Conservation (phyloP, 2,888 invertebrate species). For the Thalpophila matura region DNA sequence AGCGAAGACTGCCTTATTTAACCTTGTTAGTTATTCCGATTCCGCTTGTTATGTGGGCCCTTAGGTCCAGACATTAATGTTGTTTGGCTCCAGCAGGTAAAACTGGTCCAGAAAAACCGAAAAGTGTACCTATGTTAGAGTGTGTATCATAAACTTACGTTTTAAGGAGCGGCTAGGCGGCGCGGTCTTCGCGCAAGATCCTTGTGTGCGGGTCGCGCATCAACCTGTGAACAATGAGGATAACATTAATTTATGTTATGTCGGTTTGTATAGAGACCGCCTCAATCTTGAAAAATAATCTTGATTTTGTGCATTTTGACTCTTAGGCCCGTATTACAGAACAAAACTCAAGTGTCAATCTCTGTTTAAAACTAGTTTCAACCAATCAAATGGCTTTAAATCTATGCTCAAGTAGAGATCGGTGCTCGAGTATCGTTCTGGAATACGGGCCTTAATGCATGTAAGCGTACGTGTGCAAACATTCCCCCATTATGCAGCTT, state of each 20-base stretch:
- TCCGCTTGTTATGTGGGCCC: neutral
- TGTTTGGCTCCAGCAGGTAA: neutral
- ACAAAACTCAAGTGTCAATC: too few relatives aligned
- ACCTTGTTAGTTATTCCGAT: neutral
- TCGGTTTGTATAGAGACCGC: too few relatives aligned
- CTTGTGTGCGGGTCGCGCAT: constrained; percentile 67
- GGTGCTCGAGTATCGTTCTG: too few relatives aligned
- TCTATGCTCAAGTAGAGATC: too few relatives aligned
- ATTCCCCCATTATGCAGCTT: too few relatives aligned
- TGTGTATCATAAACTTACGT: constrained; percentile 70
- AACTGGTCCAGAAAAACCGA: neutral
- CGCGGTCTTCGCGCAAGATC: constrained; percentile 69
- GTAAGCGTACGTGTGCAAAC: too few relatives aligned
- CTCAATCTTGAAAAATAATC: too few relatives aligned
- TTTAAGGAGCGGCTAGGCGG: constrained; percentile 79
- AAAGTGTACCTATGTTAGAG: neutral
- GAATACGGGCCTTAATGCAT: too few relatives aligned
- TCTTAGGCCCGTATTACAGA: too few relatives aligned
- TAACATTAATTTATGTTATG: neutral
- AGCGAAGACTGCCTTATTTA: neutral
- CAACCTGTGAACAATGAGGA: constrained; percentile 73
- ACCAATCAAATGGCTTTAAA: too few relatives aligned
- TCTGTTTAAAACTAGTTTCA: too few relatives aligned
- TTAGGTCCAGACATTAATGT: neutral
- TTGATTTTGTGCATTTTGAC: too few relatives aligned